A percentile compares a stretch with the other conserved stretches of the same genome.
Conservation (phyloP, 2,888 invertebrate genomes). For the Xestia ashworthii region DNA sequence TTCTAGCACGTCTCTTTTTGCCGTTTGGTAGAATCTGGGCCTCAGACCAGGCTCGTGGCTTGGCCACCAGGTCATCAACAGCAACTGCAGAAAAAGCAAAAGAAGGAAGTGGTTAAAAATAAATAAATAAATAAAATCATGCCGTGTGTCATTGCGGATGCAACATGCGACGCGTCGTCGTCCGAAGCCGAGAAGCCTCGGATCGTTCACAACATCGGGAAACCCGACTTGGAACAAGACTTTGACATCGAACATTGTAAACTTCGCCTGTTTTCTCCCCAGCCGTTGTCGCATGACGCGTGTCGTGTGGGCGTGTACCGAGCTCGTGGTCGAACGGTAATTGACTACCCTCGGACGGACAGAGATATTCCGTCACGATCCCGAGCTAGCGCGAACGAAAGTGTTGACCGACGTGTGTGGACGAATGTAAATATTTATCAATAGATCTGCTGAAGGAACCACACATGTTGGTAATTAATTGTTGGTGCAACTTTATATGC, state of each 20-base stretch:
- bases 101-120: not conserved
- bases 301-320: not conserved
- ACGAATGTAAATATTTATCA: slow-evolving; percentile 49
- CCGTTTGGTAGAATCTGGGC: not conserved
- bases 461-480: slow-evolving; percentile 23
- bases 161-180: not conserved
- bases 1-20: not conserved
- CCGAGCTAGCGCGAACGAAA: slow-evolving; percentile 5
- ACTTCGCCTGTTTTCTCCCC: not conserved
- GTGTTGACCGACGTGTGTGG: slow-evolving; percentile 38
- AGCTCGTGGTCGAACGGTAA: not conserved
- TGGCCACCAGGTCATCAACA: not conserved
- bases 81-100: not conserved
- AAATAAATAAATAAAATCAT: not conserved
- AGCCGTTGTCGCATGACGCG: not conserved
- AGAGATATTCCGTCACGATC: slow-evolving; percentile 33
- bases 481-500: slow-evolving; percentile 19
- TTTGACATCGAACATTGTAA: not conserved
- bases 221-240: not conserved
- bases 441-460: slow-evolving; percentile 16
- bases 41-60: not conserved
- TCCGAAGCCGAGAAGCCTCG: not conserved
- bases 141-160: not conserved
- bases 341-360: slow-evolving; percentile 30
- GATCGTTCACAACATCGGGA: not conserved